Base-by-base conservation (phyloP, 2,888 invertebrate species). In the Polyommatus iphigenia region DNA sequence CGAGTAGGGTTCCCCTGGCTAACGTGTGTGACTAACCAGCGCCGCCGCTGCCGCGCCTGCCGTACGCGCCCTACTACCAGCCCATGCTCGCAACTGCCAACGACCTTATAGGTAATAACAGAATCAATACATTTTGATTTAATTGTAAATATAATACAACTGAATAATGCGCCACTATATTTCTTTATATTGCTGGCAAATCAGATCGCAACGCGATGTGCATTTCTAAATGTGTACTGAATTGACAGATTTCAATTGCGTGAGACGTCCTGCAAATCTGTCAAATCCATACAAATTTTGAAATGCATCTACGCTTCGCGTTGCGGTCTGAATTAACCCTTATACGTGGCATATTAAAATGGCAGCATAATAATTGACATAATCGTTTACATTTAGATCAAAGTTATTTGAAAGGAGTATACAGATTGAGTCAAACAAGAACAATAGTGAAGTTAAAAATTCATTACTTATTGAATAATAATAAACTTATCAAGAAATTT, bases 21-120 rank as follows among this genome's bases (percentile, higher is more conserved):
- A 57, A 78, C 71, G 32, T 59, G 85, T 84, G 83, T 84, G 82
- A 83, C 84, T 83, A 83, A 83, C 83, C 83, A 82, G 85, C 83
- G 80, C 84, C 86, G 82, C 82, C 84, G 85, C 85, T 84, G 85
- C 82, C 84, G 81, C 85, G 82, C 77, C 85, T 89, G 84, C 87
- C 87, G 82, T 88, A 85, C 86, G 85, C 84, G 79, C 87, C 84
- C 81, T 91, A 89, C 88, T 93, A 92, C 89, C 91, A 88, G 84
- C 93, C 92, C 79, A 90, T 93, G 91, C 86, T 91, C 82, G 87
- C 90, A 80, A 84, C 89, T 78, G 88, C 90, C 82, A 91, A 91
- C 88, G 92, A 92, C 78, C 90, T 89, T 79, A 88, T 93, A 83
- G 93, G 93, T 93, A 87, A 88, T 84, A 75, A 78, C 71, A 77